phyloP scores from a whole-genome alignment of 2,113 vertebrate genomes.

The Xiphophorus maculatus region DNA sequence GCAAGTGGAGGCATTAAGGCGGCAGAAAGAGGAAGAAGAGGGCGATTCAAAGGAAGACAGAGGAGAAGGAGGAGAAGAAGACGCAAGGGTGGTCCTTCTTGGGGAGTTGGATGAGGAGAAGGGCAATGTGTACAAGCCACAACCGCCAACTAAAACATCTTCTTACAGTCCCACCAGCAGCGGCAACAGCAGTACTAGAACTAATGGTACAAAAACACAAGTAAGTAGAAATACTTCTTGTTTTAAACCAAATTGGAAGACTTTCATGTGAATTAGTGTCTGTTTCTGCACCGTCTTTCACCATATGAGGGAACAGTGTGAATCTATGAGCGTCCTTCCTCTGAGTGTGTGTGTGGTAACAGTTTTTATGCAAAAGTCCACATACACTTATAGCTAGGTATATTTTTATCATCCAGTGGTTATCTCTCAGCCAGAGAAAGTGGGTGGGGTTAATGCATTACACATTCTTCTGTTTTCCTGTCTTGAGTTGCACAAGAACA shows the following conservation, averaged over 20 bases:
- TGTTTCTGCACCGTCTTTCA: not conserved
- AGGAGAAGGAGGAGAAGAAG: slow-evolving; percentile 15
- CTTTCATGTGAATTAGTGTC: too few species aligned
- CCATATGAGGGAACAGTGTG: not conserved
- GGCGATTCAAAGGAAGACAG: slow-evolving; percentile 8
- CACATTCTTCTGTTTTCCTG: not conserved
- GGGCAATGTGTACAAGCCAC: slow-evolving; percentile 23
- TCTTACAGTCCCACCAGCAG: not conserved
- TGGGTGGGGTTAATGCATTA: not conserved
- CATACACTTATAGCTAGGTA: not conserved
- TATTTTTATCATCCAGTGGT: not conserved
- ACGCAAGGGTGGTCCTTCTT: slow-evolving; percentile 51
- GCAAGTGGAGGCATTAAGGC: slow-evolving; percentile 70
- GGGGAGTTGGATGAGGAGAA: slow-evolving; percentile 54
- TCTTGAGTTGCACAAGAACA: not conserved
- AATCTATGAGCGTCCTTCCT: not conserved
- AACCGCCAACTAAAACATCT: slow-evolving; percentile 5
- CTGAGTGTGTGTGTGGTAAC: not conserved
- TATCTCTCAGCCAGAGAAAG: not conserved
- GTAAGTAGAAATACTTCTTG: slow-evolving; percentile 31
- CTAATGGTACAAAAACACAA: slow-evolving; percentile 26
- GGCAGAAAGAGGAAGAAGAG: slow-evolving; percentile 63
- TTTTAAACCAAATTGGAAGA: not conserved
- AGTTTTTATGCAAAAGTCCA: not conserved
- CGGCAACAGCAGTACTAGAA: not conserved